Percentiles rank a stretch among this genome's conserved stretches.
Conservation (phyloP, 1,140 invertebrate genomes). For the Galleria mellonella region DNA sequence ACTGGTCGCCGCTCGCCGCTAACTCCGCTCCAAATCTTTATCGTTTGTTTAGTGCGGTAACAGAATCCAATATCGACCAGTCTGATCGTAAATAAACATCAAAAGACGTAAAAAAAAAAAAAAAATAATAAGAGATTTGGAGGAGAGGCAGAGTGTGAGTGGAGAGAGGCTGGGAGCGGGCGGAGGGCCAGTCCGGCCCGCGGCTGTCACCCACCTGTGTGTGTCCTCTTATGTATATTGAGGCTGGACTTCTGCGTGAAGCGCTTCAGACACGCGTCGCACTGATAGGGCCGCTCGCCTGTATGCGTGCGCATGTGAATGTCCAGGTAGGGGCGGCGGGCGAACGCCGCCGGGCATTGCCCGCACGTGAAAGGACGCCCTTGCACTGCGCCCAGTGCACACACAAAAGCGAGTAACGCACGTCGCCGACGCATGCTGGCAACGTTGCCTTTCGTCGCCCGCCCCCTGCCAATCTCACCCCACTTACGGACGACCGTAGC, state of each 20-base stretch:
- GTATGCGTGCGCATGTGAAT: conserved; percentile 86
- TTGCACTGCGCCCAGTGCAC: conserved; percentile 74
- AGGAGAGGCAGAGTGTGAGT: conserved; percentile 37
- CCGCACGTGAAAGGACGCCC: conserved; percentile 80
- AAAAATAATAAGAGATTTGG: conserved; percentile 32
- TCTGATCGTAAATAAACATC: conserved; percentile 9
- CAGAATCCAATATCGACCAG: conserved; percentile 6
- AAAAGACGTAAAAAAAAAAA: conserved; percentile 12
- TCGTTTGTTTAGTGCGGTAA: conserved; percentile 6
- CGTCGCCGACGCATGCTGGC: conserved; percentile 52
- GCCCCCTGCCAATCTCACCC: conserved; percentile 38
- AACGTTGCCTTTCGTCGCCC: conserved; percentile 19
- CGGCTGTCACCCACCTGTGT: conserved; percentile 76
- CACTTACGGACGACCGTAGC: conserved; percentile 8
- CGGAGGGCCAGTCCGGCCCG: conserved; percentile 61
- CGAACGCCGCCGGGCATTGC: conserved; percentile 79
- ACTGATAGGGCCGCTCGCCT: conserved; percentile 83
- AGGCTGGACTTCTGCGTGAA: conserved; percentile 83
- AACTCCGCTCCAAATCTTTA: conserved; percentile 57
- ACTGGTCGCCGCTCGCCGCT: conserved; percentile 64
- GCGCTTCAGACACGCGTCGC: conserved; percentile 80
- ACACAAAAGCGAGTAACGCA: conserved; percentile 74
- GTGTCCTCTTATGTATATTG: conserved; percentile 85
- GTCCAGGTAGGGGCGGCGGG: conserved; percentile 80
- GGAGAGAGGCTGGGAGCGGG: conserved; percentile 46